Evolutionary conservation across 2,797 vertebrate species (phyloP), one percentile per base, ranked within the genome.

Genomic region (Vireo griseus): DNA sequence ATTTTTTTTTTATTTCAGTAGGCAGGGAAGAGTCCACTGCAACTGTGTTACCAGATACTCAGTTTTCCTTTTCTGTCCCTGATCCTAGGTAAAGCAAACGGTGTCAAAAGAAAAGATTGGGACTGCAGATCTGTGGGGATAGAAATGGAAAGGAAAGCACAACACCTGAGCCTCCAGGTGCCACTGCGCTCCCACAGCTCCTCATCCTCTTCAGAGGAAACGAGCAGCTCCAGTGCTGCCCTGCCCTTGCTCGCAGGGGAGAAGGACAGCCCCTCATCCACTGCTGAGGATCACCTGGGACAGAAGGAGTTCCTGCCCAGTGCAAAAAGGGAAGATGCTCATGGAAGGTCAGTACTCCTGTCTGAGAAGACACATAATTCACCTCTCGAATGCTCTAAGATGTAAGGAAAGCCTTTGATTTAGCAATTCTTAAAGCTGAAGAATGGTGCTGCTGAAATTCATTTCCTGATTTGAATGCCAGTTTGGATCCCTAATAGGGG

Each of bases 181-280:
- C 99, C 99, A 0, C 96, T 98, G 31, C 98, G 98, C 62, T 99
- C 99, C 75, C 99, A 99, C 63, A 99, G 99, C 95, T 99, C 99
- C 1, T 99, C 99, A 6, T 99, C 99, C 0, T 99, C 99, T 45
- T 99, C 99, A 0, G 99, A 99, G 86, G 99, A 99, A 90, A 99
- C 99, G 9, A 99, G 99, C 83, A 99, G 99, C 39, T 99, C 98
- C 42, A 99, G 99, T 51, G 99, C 99, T 28, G 99, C 98, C 0
- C 96, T 99, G 59, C 99, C 99, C 39, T 97, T 99, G 69, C 97
- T 99, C 93, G 98, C 98, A 3, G 98, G 98, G 63, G 99, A 99
- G 87, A 98, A 98, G 95, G 99, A 99, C 93, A 99, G 98, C 22
- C 99, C 99, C 2, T 99, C 98, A 2, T 99, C 99, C 31, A 97